Base-by-base conservation (phyloP, 2,888 invertebrate species). In the Amphipoea lucens region DNA sequence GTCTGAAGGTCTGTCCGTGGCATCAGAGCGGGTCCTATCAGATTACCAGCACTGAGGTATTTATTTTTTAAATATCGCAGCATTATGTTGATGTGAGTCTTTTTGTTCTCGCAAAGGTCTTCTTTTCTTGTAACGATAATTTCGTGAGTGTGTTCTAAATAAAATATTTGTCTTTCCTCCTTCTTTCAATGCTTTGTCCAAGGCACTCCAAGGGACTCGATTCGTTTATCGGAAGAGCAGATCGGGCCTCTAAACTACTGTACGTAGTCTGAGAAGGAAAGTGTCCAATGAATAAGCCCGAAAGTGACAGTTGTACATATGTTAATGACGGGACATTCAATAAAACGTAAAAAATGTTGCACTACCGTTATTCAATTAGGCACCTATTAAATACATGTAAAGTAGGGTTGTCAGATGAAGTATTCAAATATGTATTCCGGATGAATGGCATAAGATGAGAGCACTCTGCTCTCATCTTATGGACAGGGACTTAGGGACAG, bases 311-410 rank as follows among this genome's bases (percentile, higher is more conserved):
- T 36, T 36, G 36, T 68, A 14, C 40, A 65, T 65, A 23, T 57
- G 20, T 54, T 36, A 68, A 36, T 57, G 63, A 62, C 69, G 42
- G 60, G 63, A 36, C 63, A 40, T 75, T 36, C 36, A 76, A 74
- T 76, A 78, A n/a, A 76, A 45, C 6, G 20, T 4, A 75, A 85
- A 74, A 68, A 76, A 68, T 68, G 51, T 66, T 66, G 54, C 42
- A 74, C n/a, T 42, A 74, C 87, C 84, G 87, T 82, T 87, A 87
- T 75, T 76, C 68, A 78, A 86, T 87, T 83, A 83, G 63, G 54
- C 63, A 70, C 29, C n/a, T 74, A 4, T n/a, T 23, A 69, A 70
- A 71, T 80, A 67, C 60, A 57, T 36, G 48, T 62, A 17, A 29
- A 69, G 70, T 73, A 87, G 85, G 87, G 87, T 23, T 87, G 85